Evolutionary conservation across 2,888 invertebrate species (phyloP), one percentile per base, ranked within the genome.

Genomic region (Heteromurus nitidus): DNA sequence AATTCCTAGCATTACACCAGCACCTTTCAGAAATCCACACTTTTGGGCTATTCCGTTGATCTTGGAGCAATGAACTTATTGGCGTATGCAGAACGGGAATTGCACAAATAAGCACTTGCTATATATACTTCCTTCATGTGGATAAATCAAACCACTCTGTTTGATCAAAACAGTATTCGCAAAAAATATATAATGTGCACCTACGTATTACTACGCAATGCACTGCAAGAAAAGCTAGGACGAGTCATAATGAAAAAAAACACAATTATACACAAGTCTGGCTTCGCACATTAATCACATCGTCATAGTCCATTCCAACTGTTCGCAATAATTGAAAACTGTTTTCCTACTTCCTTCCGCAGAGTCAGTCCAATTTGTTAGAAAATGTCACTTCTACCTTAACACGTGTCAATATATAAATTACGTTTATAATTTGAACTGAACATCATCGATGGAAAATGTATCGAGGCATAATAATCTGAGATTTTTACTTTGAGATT

Each of bases 261-360:
- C 50, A 50, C 50, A 18, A 50, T 13, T 64, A 60, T 62, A 73
- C 62, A 58, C 68, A 67, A 67, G 75, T 67, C 75, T 76, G 67
- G 75, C 75, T 76, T 76, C 11, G 36, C 67, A 55, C 30, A 13
- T 20, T 36, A 30, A 11, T 16, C 22, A n/a, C n/a, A n/a, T n/a
- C n/a, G n/a, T n/a, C n/a, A n/a, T n/a, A n/a, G n/a, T 36, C 64
- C 64, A 50, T 53, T 50, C 55, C 53, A 55, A 28, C 0, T 55
- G 26, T 70, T 22, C 42, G 30, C 58, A 68, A 47, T 47, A 42
- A 58, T 53, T 53, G 53, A 55, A 64, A 68, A 42, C 36, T 70
- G 62, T 62, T 73, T 73, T 64, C 62, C 13, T 64, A 13, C 31
- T 73, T 65, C 74, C 74, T 74, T 74, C 74, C 50, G 50, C n/a